Base-by-base conservation (phyloP, 2,113 vertebrate genomes). In the Labeo rohita region DNA sequence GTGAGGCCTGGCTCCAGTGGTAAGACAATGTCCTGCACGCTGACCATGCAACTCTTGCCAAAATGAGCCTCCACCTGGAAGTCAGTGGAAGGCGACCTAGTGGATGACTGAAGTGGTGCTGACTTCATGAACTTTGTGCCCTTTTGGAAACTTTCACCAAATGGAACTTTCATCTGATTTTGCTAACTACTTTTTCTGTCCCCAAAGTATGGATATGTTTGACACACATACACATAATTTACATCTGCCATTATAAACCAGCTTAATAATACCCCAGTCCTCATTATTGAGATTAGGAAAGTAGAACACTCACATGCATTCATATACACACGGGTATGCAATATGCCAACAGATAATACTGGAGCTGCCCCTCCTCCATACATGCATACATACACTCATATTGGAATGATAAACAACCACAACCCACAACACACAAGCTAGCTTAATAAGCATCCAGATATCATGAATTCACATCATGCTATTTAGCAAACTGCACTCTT, bases 401-500 rank as follows among this genome's bases (percentile, higher is more conserved):
- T 52, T 68, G 50, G 28, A 8, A 70, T 39, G 47, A 82, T 70
- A 82, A 82, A 70, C 80, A 34, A 82, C 45, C 39, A 28, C 12
- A 15, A 10, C n/a, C 15, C 56, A 83, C 56, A 65, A 78, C 73
- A 83, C 45, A 76, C 47, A 54, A 36, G 75, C 43, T 34, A 43
- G 47, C 85, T 61, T 78, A 87, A 75, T 63, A 73, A 50, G 80
- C 16, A 56, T 74, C 49, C 72, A 52, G 18, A 77, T 74, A 84
- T 84, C 76, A 84, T 39, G n/a, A 68, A 83, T 63, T 61, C 63
- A 61, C 74, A 87, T 84, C 75, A 78, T 43, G 21, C 66, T 65
- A 74, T 84, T 87, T 84, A 73, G 59, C 68, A 63, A 72, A 21
- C 47, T 70, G 75, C 1, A 15, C 34, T 52, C 1, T 56, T 80